Percentiles rank a stretch among this genome's conserved stretches.
These are phyloP conservation scores for Hippocampus comes DNA, from an alignment of 2,113 vertebrate genomes.

Conservation along the genomic window DNA sequence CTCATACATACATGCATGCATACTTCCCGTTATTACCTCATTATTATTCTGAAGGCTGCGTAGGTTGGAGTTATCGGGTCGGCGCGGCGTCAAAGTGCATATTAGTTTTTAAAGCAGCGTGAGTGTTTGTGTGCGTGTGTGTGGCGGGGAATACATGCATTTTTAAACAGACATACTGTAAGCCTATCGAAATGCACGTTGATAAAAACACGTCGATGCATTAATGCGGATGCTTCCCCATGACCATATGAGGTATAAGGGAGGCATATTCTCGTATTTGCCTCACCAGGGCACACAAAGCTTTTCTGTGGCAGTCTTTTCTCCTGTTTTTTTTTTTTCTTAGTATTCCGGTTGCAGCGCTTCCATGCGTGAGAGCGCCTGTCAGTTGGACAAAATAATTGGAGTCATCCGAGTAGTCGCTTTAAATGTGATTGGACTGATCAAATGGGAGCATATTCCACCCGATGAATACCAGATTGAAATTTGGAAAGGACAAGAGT, in stretches of 20 bases:
- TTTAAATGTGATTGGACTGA: conserved; percentile 8
- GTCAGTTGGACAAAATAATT: conserved; percentile 13
- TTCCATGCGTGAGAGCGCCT: neutral
- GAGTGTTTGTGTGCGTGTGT: neutral
- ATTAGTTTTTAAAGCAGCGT: conserved; percentile 14
- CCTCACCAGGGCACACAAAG: neutral
- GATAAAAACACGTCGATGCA: neutral
- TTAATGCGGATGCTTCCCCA: conserved; percentile 13
- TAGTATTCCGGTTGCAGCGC: neutral
- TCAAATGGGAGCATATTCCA: neutral
- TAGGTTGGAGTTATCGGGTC: conserved; percentile 38
- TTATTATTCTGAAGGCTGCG: conserved; percentile 31
- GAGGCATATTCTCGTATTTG: neutral
- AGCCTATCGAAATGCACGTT: conserved; percentile 1
- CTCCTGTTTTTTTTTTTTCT: neutral
- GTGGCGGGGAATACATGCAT: conserved; percentile 17
- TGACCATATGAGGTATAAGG: neutral
- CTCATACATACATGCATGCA: conserved; percentile 25
- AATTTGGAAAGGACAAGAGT: neutral
- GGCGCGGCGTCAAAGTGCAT: conserved; percentile 10
- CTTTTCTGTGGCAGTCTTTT: neutral
- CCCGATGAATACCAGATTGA: neutral
- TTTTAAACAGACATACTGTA: conserved; percentile 37
- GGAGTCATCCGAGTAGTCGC: conserved; percentile 3
- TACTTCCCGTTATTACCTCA: conserved; percentile 35